Conservation (phyloP, 2,888 invertebrate species). For the Polyommatus icarus region DNA sequence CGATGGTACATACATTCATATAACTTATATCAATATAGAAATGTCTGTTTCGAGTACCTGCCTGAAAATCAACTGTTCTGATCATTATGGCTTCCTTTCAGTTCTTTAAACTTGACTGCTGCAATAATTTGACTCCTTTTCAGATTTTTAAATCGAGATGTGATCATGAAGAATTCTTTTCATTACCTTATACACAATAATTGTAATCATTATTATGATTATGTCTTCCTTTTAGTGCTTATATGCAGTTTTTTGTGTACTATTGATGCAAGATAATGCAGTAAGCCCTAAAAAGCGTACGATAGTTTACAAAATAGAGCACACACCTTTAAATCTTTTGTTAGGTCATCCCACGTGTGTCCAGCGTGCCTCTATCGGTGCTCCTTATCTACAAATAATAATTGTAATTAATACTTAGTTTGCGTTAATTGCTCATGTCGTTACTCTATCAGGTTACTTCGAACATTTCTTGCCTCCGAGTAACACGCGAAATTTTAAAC, state of each 20-base stretch:
- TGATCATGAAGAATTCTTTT: too few species aligned
- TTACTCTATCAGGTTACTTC: background rate
- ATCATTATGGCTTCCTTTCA: background rate
- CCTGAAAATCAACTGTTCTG: too few species aligned
- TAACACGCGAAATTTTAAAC: background rate
- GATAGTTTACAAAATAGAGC: background rate
- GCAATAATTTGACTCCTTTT: too few species aligned
- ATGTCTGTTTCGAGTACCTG: too few species aligned
- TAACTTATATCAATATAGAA: too few species aligned
- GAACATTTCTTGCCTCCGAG: background rate
- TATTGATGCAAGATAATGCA: background rate
- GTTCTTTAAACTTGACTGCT: background rate
- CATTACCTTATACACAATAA: background rate
- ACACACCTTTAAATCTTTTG: background rate
- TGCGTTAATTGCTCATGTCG: background rate
- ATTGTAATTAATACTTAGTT: background rate
- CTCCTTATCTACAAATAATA: background rate
- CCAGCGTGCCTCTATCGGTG: background rate
- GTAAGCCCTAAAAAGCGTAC: background rate
- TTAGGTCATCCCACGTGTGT: background rate
- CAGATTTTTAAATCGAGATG: too few species aligned
- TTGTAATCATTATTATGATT: background rate
- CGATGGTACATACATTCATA: too few species aligned
- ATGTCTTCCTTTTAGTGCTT: too few species aligned
- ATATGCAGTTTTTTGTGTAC: too few species aligned